Evolutionary conservation across 1,140 invertebrate species (phyloP), one percentile per base, ranked within the genome.

Genomic region (Apis florea): DNA sequence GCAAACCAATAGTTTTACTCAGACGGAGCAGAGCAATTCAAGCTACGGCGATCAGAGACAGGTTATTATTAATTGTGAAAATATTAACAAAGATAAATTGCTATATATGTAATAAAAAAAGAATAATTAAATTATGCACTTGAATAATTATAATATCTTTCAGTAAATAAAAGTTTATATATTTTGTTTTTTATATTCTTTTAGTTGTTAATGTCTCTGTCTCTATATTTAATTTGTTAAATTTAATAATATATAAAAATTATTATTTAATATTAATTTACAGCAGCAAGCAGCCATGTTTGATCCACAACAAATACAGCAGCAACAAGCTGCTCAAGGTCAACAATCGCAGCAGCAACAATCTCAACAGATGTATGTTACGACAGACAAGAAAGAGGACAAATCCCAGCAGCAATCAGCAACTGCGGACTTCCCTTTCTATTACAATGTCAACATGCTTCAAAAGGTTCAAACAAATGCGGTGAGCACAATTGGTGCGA

Each of bases 361-460:
- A 78, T 86, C 93, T 0, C 93, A 94, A 68, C 93, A 94, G 78
- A 93, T 94, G 92, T 93, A 93, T 19, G 92, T 92, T 21, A 93
- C 90, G 5, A 84, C 89, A 0, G 92, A 94, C 19, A 93, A 94
- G 67, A 93, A 94, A 82, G 93, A 93, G 51, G 93, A 94, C 70
- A 93, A 93, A 56, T 88, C 92, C 0, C 93, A 92, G 79, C 93
- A 94, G 80, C 93, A 94, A 79, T 88, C 93, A 1, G 85, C 92
- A 6, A 90, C 94, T 1, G 83, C 93, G 0, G 94, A 95, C 54
- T 95, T 95, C 78, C 94, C 94, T 40, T 95, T 94, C 80, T 95
- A 94, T 79, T 95, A 95, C 81, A 95, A 95, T 85, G 94, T 95
- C 21, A 95, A 94, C 85, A 95, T 95, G 94, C 84, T 95, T 31